Percentiles rank a stretch among this genome's conserved stretches.
These are phyloP conservation scores for Exephanes ischioxanthus DNA, from an alignment of 2,888 invertebrate genomes.

Conservation along the genomic window DNA sequence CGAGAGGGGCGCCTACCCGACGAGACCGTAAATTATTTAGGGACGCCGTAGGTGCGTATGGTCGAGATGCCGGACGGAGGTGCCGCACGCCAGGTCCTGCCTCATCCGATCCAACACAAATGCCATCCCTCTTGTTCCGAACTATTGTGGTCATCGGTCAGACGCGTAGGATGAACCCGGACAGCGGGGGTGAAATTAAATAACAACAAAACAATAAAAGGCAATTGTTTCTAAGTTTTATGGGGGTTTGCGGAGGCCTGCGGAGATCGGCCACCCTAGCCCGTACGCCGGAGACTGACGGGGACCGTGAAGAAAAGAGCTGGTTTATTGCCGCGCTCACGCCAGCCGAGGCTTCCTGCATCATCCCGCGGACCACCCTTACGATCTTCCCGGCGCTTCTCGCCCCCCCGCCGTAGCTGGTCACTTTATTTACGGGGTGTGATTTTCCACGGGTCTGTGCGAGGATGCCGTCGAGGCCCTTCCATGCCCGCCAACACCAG, in stretches of 20 bases:
- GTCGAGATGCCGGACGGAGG: conserved; percentile 67
- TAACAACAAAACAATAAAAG: conserved; percentile 85
- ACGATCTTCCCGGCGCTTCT: conserved; percentile 65
- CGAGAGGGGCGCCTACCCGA: conserved; percentile 29
- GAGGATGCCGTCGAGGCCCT: conserved; percentile 10
- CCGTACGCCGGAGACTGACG: conserved; percentile 46
- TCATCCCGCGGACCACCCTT: conserved; percentile 67
- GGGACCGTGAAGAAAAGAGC: conserved; percentile 67
- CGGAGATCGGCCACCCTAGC: too few relatives aligned
- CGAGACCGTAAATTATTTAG: conserved; percentile 83
- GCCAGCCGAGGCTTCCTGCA: conserved; percentile 65
- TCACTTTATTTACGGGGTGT: conserved; percentile 80
- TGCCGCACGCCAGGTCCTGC: conserved; percentile 12
- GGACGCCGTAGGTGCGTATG: conserved; percentile 73
- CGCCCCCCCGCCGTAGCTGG: conserved; percentile 59
- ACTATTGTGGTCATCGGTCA: conserved; percentile 38
- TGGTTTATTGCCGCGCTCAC: conserved; percentile 77
- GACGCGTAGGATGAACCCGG: conserved; percentile 52
- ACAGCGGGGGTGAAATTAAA: conserved; percentile 82
- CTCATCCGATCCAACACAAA: conserved; percentile 29
- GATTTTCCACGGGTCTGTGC: conserved; percentile 67
- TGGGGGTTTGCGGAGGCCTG: conserved; percentile 71
- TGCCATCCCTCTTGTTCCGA: conserved; percentile 57
- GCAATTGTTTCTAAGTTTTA: conserved; percentile 85
- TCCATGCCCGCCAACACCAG: conserved; percentile 25